Evolutionary conservation across 2,888 invertebrate species (phyloP).

Genomic region (Drosophila meridiana): DNA sequence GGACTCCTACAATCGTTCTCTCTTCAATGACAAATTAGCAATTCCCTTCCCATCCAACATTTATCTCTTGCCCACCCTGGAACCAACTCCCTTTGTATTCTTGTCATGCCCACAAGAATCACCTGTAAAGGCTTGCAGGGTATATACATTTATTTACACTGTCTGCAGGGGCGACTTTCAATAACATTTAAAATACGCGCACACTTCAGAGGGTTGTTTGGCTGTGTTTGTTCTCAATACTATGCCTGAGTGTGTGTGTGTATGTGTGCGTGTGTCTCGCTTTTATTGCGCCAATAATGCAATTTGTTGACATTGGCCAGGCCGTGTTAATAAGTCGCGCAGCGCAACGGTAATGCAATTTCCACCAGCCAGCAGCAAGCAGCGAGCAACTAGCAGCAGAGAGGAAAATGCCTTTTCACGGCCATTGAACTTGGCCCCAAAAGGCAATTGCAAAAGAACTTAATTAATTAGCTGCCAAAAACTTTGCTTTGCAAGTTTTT

Average conservation of each 20-base stretch:
- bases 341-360: conserved; percentile 63
- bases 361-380: conserved; percentile 25
- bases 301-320: conserved; percentile 79
- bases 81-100: too few species aligned
- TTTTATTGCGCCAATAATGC: conserved; percentile 74
- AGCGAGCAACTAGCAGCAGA: not conserved
- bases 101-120: not conserved
- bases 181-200: conserved; percentile 54
- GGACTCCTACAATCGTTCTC: too few species aligned
- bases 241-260: conserved; percentile 5
- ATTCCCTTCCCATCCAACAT: too few species aligned
- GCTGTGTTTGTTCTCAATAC: conserved; percentile 16
- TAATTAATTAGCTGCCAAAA: conserved; percentile 80
- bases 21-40: not conserved
- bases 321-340: conserved; percentile 71
- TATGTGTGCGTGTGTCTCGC: conserved; percentile 23
- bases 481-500: conserved; percentile 51
- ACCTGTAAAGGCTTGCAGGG: conserved; percentile 1
- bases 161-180: conserved; percentile 58
- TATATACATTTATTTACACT: conserved; percentile 49
- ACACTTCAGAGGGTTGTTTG: conserved; percentile 24
- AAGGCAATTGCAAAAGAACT: conserved; percentile 49
- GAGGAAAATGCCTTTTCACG: conserved; percentile 14
- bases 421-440: conserved; percentile 37
- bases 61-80: not conserved